Base-by-base conservation (phyloP, 2,888 invertebrate genomes). In the Digitonthophagus gazella region DNA sequence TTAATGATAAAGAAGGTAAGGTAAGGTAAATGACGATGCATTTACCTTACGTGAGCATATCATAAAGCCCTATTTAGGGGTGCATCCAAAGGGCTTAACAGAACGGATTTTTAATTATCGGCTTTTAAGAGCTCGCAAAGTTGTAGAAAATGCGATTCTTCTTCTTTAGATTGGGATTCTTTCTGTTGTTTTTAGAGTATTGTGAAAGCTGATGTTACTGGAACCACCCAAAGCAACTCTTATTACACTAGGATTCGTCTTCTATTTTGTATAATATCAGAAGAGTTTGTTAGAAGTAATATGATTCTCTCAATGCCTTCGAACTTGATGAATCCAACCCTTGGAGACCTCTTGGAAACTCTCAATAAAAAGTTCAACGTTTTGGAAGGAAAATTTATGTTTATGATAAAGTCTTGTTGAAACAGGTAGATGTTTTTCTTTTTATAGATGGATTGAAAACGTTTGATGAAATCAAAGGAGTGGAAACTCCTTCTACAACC, bases 131-230 rank as follows among this genome's bases (percentile, higher is more conserved):
- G 71, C 69, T 15, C 58, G 67, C 11, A 58, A 69, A 64, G 63
- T 69, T 8, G 71, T 69, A 3, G 71, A 71, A 57, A 72, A 72
- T 58, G 69, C 58, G n/a, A 71, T 71, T n/a, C n/a, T n/a, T n/a
- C n/a, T n/a, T n/a, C n/a, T n/a, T n/a, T n/a, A n/a, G n/a, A n/a
- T n/a, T 20, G 66, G 69, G 2, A 54, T 54, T 54, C 11, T 14
- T 14, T 54, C 54, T n/a, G 54, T 66, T 14, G 66, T 69, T 61
- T 71, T 69, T 18, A 44, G 71, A 15, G 66, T 71, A 19, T 20
- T 70, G 3, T 18, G 65, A 18, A 68, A 65, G 15, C 56, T 63
- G 8, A 54, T 71, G 22, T 15, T 57, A 18, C 14, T 69, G 54
- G 57, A 64, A 66, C 71, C 68, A 3, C 57, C 68, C 58, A 68